phyloP scores from a whole-genome alignment of 2,113 vertebrate species.

The Cephalopterus ornatus region DNA sequence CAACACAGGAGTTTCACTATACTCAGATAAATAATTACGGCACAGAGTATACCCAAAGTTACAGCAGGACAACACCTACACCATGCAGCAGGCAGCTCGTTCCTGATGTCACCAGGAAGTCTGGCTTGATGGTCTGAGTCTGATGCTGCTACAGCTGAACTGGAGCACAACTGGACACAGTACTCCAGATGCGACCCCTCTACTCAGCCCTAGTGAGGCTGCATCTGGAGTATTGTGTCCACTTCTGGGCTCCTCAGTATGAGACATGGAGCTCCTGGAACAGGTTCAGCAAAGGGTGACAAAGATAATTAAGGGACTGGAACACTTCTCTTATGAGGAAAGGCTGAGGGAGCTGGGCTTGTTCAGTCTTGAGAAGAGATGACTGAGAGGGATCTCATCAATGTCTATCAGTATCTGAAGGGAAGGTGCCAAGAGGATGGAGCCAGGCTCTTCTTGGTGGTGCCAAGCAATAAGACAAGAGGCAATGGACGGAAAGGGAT shows the following conservation, averaged over 20 bases:
- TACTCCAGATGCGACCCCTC: not conserved
- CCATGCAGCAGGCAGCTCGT: accelerated
- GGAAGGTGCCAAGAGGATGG: not conserved
- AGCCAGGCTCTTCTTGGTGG: not conserved
- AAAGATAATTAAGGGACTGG: not conserved
- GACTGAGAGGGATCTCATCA: not conserved
- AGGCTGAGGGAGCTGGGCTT: not conserved
- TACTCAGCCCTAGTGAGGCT: not conserved
- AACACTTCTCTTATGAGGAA: not conserved
- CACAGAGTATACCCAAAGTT: not conserved
- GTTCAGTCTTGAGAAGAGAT: not conserved
- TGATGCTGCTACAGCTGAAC: not conserved
- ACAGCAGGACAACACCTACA: accelerated
- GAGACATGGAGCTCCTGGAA: not conserved
- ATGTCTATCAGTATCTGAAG: not conserved
- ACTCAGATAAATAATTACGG: not conserved
- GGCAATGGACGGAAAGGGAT: not conserved
- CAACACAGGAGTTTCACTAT: not conserved
- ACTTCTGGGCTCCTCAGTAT: not conserved
- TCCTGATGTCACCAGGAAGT: accelerated
- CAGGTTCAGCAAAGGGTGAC: not conserved
- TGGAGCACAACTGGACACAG: not conserved
- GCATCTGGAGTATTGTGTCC: not conserved
- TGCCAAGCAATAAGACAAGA: not conserved
- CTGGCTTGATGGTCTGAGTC: not conserved